Percentiles rank a stretch among this genome's conserved stretches.
These are phyloP conservation scores for Eutolmus rufibarbis DNA, from an alignment of 2,888 invertebrate species.

Conservation along the genomic window DNA sequence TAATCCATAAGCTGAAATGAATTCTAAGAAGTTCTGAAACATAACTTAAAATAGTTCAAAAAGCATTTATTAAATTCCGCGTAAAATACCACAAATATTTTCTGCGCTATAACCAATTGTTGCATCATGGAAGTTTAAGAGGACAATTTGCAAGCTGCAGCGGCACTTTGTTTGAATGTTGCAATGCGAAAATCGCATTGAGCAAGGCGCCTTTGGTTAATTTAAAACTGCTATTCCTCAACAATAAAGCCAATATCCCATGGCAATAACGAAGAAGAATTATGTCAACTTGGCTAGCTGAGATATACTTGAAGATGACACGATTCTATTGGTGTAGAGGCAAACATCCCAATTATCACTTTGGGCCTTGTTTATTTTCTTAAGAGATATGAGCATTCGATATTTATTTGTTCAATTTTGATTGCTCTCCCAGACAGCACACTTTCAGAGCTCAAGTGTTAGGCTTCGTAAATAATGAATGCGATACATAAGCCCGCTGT, in stretches of 20 bases:
- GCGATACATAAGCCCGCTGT: neutral
- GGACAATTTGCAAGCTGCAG: neutral
- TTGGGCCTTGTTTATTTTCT: slow-evolving; percentile 16
- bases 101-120: neutral
- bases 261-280: slow-evolving; percentile 9
- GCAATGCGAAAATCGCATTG: neutral
- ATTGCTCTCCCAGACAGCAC: neutral
- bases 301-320: neutral
- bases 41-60: neutral
- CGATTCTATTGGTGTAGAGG: slow-evolving; percentile 19
- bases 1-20: neutral
- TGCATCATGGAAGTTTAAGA: neutral
- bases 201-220: neutral
- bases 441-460: neutral
- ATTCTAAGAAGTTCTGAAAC: neutral
- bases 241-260: slow-evolving; percentile 27
- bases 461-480: neutral
- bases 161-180: neutral
- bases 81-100: neutral
- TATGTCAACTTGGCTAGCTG: neutral
- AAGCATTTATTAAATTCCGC: neutral
- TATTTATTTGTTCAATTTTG: slow-evolving; percentile 21
- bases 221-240: slow-evolving; percentile 27
- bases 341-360: slow-evolving; percentile 32
- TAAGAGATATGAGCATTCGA: neutral